Evolutionary conservation across 2,888 invertebrate species (phyloP).

Genomic region (Conops quadrifasciatus): DNA sequence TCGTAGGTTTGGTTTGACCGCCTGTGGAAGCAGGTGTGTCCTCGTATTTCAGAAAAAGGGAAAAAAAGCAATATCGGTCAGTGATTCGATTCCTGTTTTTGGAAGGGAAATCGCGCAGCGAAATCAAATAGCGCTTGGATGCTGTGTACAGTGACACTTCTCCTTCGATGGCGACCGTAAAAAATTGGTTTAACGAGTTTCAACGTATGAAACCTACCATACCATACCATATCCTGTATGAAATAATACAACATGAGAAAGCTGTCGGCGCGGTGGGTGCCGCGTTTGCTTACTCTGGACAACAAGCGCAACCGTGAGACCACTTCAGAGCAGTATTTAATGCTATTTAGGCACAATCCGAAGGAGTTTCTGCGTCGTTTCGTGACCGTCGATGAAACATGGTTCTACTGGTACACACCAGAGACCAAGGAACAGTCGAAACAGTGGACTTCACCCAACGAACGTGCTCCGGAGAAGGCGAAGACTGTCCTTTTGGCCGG

Average conservation of each 20-base stretch:
- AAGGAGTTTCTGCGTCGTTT: no score
- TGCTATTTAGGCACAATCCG: no score
- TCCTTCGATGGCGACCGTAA: constrained; percentile 27
- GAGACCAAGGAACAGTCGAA: constrained; percentile 24
- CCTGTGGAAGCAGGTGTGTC: neutral
- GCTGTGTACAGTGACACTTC: constrained; percentile 23
- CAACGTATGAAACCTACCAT: no score
- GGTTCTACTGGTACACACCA: neutral
- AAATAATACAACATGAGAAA: no score
- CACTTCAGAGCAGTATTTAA: no score
- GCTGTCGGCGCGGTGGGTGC: no score
- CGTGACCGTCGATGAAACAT: no score
- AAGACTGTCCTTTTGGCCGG: no score
- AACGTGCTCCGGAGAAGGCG: neutral
- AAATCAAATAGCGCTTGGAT: constrained; percentile 27
- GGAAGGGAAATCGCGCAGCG: constrained; percentile 25
- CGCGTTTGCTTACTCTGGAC: no score
- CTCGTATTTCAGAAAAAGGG: neutral
- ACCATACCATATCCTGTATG: no score
- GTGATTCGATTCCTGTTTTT: neutral
- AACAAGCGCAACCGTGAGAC: no score
- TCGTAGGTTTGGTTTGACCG: neutral
- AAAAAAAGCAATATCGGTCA: neutral
- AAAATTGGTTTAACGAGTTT: constrained; percentile 17
- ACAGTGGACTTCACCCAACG: constrained; percentile 17